These are phyloP conservation scores for Paramisgurnus dabryanus DNA, from an alignment of 2,113 vertebrate genomes.

Conservation along the genomic window DNA sequence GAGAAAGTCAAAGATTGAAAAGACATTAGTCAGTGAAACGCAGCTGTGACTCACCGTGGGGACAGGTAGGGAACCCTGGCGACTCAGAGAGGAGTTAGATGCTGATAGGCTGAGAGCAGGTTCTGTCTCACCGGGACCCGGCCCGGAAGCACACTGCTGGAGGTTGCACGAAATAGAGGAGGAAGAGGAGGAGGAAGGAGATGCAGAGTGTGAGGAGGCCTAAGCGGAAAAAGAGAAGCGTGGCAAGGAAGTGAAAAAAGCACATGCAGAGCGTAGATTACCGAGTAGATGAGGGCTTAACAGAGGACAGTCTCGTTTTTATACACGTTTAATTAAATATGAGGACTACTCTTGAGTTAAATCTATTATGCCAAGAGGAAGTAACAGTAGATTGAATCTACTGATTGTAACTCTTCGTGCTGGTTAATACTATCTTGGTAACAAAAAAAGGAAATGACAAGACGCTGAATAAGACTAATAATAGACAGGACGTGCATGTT, in stretches of 20 bases:
- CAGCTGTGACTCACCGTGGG: slow-evolving; percentile 80
- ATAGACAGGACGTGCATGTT: background rate
- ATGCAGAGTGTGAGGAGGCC: slow-evolving; percentile 80
- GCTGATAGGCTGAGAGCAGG: slow-evolving; percentile 82
- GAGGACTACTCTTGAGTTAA: background rate
- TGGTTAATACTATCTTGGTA: background rate
- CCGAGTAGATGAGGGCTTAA: background rate
- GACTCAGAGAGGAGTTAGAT: slow-evolving; percentile 90
- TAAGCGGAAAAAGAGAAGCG: slow-evolving; percentile 53
- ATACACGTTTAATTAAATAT: background rate
- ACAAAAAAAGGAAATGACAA: slow-evolving; percentile 14
- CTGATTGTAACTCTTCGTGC: background rate
- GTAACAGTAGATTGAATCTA: no score
- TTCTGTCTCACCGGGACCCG: slow-evolving; percentile 80
- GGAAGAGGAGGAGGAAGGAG: slow-evolving; percentile 87
- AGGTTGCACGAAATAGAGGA: slow-evolving; percentile 73
- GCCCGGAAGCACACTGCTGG: slow-evolving; percentile 74
- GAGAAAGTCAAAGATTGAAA: background rate
- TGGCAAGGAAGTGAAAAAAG: slow-evolving; percentile 19
- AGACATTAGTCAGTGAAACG: slow-evolving; percentile 3
- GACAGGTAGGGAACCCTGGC: slow-evolving; percentile 81
- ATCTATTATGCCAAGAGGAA: no score
- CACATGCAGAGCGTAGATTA: slow-evolving; percentile 21
- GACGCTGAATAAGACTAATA: background rate
- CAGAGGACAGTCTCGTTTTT: background rate